Evolutionary conservation across 1,140 invertebrate species (phyloP), one percentile per base, ranked within the genome.

Genomic region (Episyrphus balteatus): DNA sequence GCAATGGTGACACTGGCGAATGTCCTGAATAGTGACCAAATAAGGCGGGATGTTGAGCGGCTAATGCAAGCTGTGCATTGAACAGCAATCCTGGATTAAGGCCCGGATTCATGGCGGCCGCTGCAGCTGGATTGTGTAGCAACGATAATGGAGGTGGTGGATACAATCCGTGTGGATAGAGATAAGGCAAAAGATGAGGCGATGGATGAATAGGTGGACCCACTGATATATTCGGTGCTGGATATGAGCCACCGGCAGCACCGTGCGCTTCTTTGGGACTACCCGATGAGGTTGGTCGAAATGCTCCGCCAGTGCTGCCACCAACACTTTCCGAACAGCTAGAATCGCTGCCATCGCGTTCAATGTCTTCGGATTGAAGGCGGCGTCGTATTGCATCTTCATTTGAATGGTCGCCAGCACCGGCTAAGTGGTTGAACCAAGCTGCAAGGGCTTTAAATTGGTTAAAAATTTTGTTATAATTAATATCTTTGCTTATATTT

Each of bases 191-290:
- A 42, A 92, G 73, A 62, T 82, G 80, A 33, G 80, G 78, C 13
- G 86, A 86, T 11, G 87, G 88, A 58, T 91, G 87, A 11, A 90
- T 82, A 9, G 89, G 88, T 15, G 88, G 88, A 10, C 89, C 88
- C 5, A 91, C 81, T 7, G 84, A 88, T 18, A 91, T 88, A 69
- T 90, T 89, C 3, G 86, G 86, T 37, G 84, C 79, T 3, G 86
- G 86, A 51, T 84, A 85, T 49, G 81, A 75, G 15, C 68, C 61
- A 15, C 68, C 74, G 19, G 75, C 76, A 10, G 76, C 75, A 26
- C 70, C 71, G 13, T 68, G 56, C 5, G 60, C 58, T 48, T 75
- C 72, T 55, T 73, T 73, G n/a, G 73, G 73, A 21, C 72, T 72
- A 30, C 71, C 66, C 17, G 70, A 63, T 5, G 71, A 66, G 26